phyloP scores from a whole-genome alignment of 2,888 invertebrate species.

The Melikaiella ostensackeni region DNA sequence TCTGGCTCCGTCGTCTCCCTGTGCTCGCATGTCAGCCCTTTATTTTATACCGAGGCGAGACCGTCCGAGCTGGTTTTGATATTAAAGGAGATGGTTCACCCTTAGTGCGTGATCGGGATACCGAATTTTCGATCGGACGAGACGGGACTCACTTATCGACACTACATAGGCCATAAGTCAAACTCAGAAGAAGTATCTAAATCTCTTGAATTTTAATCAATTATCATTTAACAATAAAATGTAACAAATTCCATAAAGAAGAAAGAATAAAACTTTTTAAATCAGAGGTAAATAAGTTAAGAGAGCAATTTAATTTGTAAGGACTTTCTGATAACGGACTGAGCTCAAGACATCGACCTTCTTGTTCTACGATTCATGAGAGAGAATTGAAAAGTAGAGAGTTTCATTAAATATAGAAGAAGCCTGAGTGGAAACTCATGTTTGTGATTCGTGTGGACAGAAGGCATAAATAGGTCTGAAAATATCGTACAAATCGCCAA shows the following conservation, averaged over 20 bases:
- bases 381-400: constrained; percentile 19
- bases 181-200: constrained; percentile 44
- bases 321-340: not conserved
- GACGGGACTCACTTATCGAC: constrained; percentile 67
- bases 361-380: constrained; percentile 10
- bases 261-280: too few species aligned
- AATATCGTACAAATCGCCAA: constrained; percentile 71
- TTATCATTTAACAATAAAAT: too few species aligned
- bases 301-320: not conserved
- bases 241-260: too few species aligned
- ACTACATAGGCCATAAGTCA: constrained; percentile 50
- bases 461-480: constrained; percentile 71
- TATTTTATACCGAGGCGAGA: constrained; percentile 74
- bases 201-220: not conserved
- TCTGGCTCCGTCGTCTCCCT: constrained; percentile 52
- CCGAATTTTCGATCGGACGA: constrained; percentile 67
- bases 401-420: constrained; percentile 40
- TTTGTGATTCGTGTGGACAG: constrained; percentile 53
- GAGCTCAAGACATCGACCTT: not conserved
- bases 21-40: constrained; percentile 72
- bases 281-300: not conserved
- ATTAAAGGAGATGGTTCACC: constrained; percentile 75
- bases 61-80: constrained; percentile 69
- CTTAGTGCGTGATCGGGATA: constrained; percentile 75
- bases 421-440: constrained; percentile 46